Evolutionary conservation across 2,888 invertebrate species (phyloP).

Genomic region (Chironomus riparius): DNA sequence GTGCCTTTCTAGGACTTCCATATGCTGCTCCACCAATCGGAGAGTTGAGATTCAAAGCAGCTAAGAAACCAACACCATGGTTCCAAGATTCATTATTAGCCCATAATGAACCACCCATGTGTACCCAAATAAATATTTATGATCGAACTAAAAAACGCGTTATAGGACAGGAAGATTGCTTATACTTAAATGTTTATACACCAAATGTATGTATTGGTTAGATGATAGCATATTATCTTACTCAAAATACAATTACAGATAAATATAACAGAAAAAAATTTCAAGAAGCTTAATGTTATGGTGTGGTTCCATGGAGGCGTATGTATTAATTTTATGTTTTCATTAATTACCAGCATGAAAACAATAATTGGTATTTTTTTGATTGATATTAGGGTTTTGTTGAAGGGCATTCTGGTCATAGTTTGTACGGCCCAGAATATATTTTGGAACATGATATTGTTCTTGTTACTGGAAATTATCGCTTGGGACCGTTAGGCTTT

Average conservation of each 20-base stretch:
- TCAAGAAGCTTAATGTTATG: neutral
- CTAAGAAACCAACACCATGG: conserved; percentile 3
- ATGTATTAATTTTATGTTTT: neutral
- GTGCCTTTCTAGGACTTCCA: conserved; percentile 52
- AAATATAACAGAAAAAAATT: neutral
- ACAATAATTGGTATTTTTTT: neutral
- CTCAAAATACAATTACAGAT: neutral
- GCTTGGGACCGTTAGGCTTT: conserved; percentile 35
- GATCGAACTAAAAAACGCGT: neutral
- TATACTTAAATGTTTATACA: neutral
- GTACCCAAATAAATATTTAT: conserved; percentile 2
- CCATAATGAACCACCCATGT: conserved; percentile 19
- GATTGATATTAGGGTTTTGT: conserved; percentile 39
- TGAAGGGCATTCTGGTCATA: conserved; percentile 46
- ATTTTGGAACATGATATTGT: conserved; percentile 37
- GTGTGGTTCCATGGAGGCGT: conserved; percentile 8
- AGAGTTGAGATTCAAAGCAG: conserved; percentile 54
- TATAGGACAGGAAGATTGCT: conserved; percentile 3
- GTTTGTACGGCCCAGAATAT: conserved; percentile 41
- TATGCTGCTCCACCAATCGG: conserved; percentile 55
- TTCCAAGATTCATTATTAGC: neutral
- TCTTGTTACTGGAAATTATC: conserved; percentile 37
- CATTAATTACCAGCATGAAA: neutral
- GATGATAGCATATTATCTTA: too few species aligned
- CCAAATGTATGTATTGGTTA: neutral